Evolutionary conservation across 2,113 vertebrate species (phyloP).

Genomic region (Cynopterus brachyotis): DNA sequence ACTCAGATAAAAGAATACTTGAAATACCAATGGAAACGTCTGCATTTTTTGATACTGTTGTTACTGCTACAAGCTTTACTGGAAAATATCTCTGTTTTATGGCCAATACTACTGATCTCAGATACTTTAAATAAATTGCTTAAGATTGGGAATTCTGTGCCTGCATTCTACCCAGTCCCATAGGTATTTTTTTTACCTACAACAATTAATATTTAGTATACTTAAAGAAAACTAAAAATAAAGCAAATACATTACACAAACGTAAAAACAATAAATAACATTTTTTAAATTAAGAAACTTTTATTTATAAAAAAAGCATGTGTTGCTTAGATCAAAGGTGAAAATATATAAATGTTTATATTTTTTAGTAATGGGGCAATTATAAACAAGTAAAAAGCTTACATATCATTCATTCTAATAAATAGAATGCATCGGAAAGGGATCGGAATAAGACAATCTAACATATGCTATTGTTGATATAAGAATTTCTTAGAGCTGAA

Average conservation of each 20-base stretch:
- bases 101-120: background rate
- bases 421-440: background rate
- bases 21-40: background rate
- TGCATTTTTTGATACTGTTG: background rate
- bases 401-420: background rate
- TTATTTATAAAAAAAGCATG: background rate
- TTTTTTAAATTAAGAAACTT: background rate
- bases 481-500: background rate
- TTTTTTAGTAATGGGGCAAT: background rate
- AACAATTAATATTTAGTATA: background rate
- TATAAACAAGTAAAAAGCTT: background rate
- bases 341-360: background rate
- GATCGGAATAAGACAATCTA: background rate
- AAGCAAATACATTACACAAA: background rate
- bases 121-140: background rate
- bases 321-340: background rate
- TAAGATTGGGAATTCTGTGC: background rate
- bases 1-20: background rate
- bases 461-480: too few species aligned
- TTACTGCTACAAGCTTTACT: background rate
- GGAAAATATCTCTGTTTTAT: background rate
- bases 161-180: background rate
- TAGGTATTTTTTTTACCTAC: background rate
- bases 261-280: background rate
- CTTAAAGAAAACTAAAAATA: background rate